Evolutionary conservation across 2,113 vertebrate genomes (phyloP).

Genomic region (Tachysurus fulvidraco): DNA sequence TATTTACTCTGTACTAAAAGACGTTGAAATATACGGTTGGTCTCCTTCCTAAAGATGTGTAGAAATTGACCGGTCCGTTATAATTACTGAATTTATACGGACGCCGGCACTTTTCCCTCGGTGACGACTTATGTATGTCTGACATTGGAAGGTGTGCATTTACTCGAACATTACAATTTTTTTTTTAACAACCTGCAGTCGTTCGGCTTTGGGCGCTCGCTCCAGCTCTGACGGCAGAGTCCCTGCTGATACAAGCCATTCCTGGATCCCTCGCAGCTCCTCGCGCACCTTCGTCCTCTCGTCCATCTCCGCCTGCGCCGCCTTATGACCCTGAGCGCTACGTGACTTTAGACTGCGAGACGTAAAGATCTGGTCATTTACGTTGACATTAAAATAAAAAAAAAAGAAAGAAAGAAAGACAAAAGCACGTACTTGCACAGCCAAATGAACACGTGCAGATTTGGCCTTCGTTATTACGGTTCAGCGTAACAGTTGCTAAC

Average conservation of each 20-base stretch:
- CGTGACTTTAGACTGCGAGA: constrained; percentile 76
- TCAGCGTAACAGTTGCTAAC: not conserved
- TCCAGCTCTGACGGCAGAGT: constrained; percentile 64
- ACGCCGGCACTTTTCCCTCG: not conserved
- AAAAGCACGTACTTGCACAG: not conserved
- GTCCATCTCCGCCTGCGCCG: constrained; percentile 74
- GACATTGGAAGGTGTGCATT: not conserved
- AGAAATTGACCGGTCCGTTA: not conserved
- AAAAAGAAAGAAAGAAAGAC: not conserved
- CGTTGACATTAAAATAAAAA: not conserved
- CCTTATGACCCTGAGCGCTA: constrained; percentile 69
- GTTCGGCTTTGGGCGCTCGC: constrained; percentile 62
- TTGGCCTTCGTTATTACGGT: not conserved
- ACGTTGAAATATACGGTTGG: not conserved
- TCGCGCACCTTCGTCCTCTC: constrained; percentile 74
- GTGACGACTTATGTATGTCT: too few species aligned
- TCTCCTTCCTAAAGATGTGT: not conserved
- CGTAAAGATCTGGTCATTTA: not conserved
- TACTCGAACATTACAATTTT: not conserved
- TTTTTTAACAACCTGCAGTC: constrained; percentile 74
- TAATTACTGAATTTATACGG: not conserved
- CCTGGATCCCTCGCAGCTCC: constrained; percentile 75
- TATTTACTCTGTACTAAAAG: not conserved
- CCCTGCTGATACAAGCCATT: constrained; percentile 69
- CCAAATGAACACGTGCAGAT: not conserved